Conservation (phyloP, 2,113 vertebrate species). For the Poeciliopsis occidentalis region DNA sequence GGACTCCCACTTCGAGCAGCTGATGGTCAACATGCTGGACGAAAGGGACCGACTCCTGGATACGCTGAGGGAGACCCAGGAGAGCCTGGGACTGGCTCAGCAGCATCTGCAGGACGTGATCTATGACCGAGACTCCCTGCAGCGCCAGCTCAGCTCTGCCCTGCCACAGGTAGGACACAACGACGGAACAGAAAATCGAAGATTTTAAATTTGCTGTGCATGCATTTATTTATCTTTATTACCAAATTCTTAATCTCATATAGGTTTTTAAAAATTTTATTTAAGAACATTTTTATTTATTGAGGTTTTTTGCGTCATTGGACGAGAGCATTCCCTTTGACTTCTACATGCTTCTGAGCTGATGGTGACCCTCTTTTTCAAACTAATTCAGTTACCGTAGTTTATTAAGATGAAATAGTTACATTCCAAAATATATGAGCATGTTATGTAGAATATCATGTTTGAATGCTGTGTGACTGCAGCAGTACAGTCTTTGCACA, state of each 20-base stretch:
- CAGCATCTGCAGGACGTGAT: constrained; percentile 97
- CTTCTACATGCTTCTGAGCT: background rate
- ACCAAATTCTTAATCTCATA: background rate
- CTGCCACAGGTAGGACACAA: constrained; percentile 89
- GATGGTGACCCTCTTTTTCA: background rate
- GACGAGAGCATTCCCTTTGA: background rate
- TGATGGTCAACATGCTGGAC: constrained; percentile 99
- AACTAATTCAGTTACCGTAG: background rate
- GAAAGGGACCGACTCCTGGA: constrained; percentile 97
- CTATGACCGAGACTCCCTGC: constrained; percentile 95
- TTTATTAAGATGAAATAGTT: background rate
- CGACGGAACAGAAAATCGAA: too few species aligned
- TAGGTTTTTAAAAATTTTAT: background rate
- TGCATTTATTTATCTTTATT: background rate
- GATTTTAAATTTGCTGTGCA: background rate
- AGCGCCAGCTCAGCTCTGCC: constrained; percentile 96
- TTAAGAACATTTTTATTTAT: background rate
- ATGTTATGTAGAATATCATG: background rate
- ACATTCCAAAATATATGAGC: background rate
- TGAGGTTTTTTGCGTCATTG: too few species aligned
- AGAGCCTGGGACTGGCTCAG: constrained; percentile 94
- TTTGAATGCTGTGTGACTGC: background rate
- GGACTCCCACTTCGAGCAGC: constrained; percentile 98
- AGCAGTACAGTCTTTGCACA: background rate
- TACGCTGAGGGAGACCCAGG: constrained; percentile 97